Conservation (phyloP, 1,140 invertebrate genomes). For the Brachionus asplanchnoidis region DNA sequence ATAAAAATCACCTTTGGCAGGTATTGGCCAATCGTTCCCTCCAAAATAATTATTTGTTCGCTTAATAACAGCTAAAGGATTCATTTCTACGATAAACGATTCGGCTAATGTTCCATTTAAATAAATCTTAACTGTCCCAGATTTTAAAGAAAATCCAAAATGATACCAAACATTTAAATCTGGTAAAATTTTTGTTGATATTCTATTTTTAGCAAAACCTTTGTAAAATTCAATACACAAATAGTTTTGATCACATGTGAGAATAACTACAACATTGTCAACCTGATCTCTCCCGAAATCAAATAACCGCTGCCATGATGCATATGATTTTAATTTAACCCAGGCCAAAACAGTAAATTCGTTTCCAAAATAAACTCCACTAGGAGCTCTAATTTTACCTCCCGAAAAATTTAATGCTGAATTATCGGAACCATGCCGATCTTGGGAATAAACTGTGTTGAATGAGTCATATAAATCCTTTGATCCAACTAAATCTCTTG, state of each 20-base stretch:
- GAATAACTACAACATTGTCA: background rate
- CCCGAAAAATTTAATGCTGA: background rate
- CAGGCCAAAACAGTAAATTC: background rate
- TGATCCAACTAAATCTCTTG: background rate
- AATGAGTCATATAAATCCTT: background rate
- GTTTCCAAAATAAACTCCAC: background rate
- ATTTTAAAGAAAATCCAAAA: background rate
- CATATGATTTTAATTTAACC: background rate
- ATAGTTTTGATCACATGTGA: background rate
- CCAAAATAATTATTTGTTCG: background rate
- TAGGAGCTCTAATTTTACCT: background rate
- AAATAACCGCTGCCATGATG: background rate
- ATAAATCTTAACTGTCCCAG: background rate
- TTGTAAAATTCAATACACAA: background rate
- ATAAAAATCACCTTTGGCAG: background rate
- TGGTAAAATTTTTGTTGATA: background rate
- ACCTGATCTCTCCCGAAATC: background rate
- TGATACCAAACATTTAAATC: background rate
- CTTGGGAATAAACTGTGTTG: background rate
- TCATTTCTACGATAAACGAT: background rate
- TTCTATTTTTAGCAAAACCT: no score
- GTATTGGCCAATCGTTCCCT: background rate
- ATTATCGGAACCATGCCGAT: background rate
- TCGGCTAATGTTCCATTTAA: background rate
- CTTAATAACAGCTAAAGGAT: background rate